Base-by-base conservation (phyloP, 2,888 invertebrate genomes). In the Metacarcinus magister region DNA sequence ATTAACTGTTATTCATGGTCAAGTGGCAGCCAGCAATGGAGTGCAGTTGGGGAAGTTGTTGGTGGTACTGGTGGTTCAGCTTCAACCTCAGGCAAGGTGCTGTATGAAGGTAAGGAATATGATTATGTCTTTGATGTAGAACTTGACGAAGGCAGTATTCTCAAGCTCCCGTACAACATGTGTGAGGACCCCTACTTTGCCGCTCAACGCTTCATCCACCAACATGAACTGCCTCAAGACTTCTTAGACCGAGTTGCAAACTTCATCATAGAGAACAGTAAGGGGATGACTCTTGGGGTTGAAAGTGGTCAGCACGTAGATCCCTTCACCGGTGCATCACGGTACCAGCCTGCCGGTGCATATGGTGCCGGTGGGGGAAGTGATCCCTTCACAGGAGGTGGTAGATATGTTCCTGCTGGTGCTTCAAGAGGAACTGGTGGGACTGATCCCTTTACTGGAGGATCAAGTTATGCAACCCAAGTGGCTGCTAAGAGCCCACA, bases 71-170 rank as follows among this genome's bases (percentile, higher is more conserved):
- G 98, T 0, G 98, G 98, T 3, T 98, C 98, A 0, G 98, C 98
- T 97, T 98, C 97, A 5, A 98, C 98, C 0, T 98, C 98, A 0
- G 99, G 98, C 44, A 99, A 99, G 97, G 98, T 98, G 8, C 98
- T 98, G 97, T 98, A 98, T 97, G 98, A 99, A 97, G 99, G 99
- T 97, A 98, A 99, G 98, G 98, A 99, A 97, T 99, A 99, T 97
- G 99, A 99, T 98, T 99, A 98, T 98, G 99, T 99, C 48, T 99
- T 99, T 97, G 98, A 98, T 97, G 99, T 99, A n/a, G 99, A 99
- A 97, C 98, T 99, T 95, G 99, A 99, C 97, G 99, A 99, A 97
- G 99, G 99, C 93, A 99, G 99, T 0, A 98, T 99, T 0, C 98
- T 99, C 32, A 99, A 99, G 97, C 98, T 99, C 97, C 99, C 99